These are phyloP conservation scores for Gymnocypris eckloni DNA, from an alignment of 2,797 vertebrate species.

Conservation along the genomic window DNA sequence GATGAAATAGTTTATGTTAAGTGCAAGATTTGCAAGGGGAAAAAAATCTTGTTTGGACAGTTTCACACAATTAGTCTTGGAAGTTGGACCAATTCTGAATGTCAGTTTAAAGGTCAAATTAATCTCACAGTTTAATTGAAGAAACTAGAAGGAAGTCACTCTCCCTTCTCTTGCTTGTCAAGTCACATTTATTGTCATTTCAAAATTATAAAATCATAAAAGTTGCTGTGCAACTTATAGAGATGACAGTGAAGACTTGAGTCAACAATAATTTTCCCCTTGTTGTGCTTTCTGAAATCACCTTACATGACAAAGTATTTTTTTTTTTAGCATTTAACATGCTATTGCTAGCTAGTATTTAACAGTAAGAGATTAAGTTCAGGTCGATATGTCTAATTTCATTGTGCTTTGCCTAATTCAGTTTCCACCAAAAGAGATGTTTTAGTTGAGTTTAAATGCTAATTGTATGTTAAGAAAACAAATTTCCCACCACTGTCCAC, in stretches of 20 bases:
- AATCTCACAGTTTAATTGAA: neutral
- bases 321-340: neutral
- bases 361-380: neutral
- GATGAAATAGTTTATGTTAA: neutral
- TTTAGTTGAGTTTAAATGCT: neutral
- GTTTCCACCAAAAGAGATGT: neutral
- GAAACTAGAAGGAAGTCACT: neutral
- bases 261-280: neutral
- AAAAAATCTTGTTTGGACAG: conserved; percentile 3
- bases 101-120: conserved; percentile 12
- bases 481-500: conserved; percentile 4
- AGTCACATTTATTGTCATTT: conserved; percentile 10
- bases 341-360: neutral
- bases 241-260: neutral
- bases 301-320: neutral
- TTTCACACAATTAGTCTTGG: conserved; percentile 2
- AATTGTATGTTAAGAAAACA: neutral
- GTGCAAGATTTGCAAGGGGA: neutral
- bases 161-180: neutral
- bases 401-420: neutral
- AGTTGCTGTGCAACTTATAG: neutral
- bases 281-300: neutral
- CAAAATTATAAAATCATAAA: neutral
- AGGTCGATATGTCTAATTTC: neutral
- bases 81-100: conserved; percentile 20